These are phyloP conservation scores for Pheucticus melanocephalus DNA, from an alignment of 2,113 vertebrate genomes.

Conservation along the genomic window DNA sequence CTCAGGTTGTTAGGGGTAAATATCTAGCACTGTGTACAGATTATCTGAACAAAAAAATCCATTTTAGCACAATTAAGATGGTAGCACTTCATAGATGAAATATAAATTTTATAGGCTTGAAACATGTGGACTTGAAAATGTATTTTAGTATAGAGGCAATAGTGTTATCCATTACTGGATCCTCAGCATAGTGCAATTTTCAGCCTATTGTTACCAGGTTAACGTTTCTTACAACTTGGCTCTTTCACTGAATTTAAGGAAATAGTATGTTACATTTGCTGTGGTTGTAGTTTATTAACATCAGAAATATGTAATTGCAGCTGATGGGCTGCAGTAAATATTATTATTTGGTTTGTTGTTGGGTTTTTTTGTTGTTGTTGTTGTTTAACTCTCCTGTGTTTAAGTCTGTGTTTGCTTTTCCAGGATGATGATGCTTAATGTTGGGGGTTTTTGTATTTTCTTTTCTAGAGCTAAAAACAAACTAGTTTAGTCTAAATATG, in stretches of 20 bases:
- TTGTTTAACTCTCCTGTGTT: neutral
- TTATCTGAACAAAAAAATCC: constrained; percentile 32
- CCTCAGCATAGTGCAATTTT: neutral
- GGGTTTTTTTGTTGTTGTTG: neutral
- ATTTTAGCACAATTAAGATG: constrained; percentile 17
- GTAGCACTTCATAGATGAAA: constrained; percentile 9
- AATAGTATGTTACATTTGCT: constrained; percentile 21
- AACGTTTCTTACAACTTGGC: constrained; percentile 22
- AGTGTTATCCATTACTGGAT: constrained; percentile 5
- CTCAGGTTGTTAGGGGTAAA: constrained; percentile 33
- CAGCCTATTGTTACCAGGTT: constrained; percentile 25
- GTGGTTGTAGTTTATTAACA: constrained; percentile 14
- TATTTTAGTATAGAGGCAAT: constrained; percentile 23
- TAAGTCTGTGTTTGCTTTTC: neutral
- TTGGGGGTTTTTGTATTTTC: neutral
- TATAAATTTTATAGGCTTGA: neutral
- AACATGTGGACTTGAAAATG: neutral
- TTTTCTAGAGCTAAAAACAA: neutral
- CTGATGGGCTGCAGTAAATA: constrained; percentile 12
- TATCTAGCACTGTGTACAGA: neutral
- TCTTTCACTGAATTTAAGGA: constrained; percentile 26
- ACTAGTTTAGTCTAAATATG: neutral
- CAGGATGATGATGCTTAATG: neutral
- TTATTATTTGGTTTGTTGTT: neutral
- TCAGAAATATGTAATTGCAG: constrained; percentile 28